Evolutionary conservation across 2,888 invertebrate genomes (phyloP).

Genomic region (Euzophera pinguis): DNA sequence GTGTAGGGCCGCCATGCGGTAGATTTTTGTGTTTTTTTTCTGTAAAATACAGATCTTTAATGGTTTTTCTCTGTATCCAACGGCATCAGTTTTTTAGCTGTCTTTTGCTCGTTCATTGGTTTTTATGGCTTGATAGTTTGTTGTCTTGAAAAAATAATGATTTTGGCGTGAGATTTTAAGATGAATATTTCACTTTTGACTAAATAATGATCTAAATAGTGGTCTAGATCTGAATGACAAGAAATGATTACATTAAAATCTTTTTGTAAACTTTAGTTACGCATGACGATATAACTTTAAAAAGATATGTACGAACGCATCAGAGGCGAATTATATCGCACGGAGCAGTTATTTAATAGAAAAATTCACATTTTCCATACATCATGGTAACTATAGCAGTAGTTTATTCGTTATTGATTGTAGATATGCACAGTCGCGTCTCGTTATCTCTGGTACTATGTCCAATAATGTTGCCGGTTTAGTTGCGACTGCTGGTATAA

Average conservation of each 20-base stretch:
- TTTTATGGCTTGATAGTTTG: too few relatives aligned
- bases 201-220: neutral
- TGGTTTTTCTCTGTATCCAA: neutral
- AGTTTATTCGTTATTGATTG: slow-evolving; percentile 9
- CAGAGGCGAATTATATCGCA: too few relatives aligned
- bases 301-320: too few relatives aligned
- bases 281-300: too few relatives aligned
- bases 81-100: too few relatives aligned
- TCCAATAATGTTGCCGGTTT: neutral
- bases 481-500: neutral
- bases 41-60: neutral
- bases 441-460: slow-evolving; percentile 5
- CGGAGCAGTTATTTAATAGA: too few relatives aligned
- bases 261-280: too few relatives aligned
- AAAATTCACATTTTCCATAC: neutral
- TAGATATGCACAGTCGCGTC: slow-evolving; percentile 6
- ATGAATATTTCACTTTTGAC: neutral
- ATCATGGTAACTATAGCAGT: neutral
- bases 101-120: too few relatives aligned
- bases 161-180: too few relatives aligned
- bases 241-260: too few relatives aligned
- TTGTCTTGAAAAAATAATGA: too few relatives aligned
- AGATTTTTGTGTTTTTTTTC: neutral
- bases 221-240: too few relatives aligned
- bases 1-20: slow-evolving; percentile 3